These are phyloP conservation scores for Junonia oenone DNA, from an alignment of 2,888 invertebrate species.

Conservation along the genomic window DNA sequence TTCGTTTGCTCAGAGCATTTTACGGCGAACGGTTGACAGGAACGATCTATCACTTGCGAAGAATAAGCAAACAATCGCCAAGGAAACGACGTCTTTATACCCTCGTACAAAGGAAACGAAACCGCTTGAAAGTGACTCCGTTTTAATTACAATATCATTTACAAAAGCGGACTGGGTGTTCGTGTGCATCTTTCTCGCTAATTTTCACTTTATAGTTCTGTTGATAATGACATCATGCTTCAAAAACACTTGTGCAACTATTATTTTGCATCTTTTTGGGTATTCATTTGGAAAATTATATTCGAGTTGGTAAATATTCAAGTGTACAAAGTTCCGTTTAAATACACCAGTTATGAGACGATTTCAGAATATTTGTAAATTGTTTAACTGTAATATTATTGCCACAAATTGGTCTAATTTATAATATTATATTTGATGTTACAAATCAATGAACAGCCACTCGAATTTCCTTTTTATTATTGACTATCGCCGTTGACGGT, in stretches of 20 bases:
- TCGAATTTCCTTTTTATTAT: background rate
- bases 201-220: slow-evolving; percentile 15
- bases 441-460: background rate
- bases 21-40: slow-evolving; percentile 46
- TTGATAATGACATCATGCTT: slow-evolving; percentile 13
- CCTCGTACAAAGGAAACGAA: slow-evolving; percentile 4
- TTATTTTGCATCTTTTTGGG: slow-evolving; percentile 6
- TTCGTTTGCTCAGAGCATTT: slow-evolving; percentile 41
- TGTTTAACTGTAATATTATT: too few relatives aligned
- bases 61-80: slow-evolving; percentile 24
- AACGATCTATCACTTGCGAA: slow-evolving; percentile 46
- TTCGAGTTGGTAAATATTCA: too few relatives aligned
- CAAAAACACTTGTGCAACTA: slow-evolving; percentile 11
- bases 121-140: slow-evolving; percentile 3
- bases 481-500: background rate
- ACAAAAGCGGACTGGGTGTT: slow-evolving; percentile 3
- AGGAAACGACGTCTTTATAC: slow-evolving; percentile 20
- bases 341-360: too few relatives aligned
- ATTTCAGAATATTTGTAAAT: too few relatives aligned
- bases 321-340: too few relatives aligned
- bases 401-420: too few relatives aligned
- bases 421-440: too few relatives aligned
- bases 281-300: background rate
- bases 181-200: slow-evolving; percentile 15
- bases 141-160: slow-evolving; percentile 16